Evolutionary conservation across 2,113 vertebrate species (phyloP), one percentile per base, ranked within the genome.

Genomic region (Elephas maximus): DNA sequence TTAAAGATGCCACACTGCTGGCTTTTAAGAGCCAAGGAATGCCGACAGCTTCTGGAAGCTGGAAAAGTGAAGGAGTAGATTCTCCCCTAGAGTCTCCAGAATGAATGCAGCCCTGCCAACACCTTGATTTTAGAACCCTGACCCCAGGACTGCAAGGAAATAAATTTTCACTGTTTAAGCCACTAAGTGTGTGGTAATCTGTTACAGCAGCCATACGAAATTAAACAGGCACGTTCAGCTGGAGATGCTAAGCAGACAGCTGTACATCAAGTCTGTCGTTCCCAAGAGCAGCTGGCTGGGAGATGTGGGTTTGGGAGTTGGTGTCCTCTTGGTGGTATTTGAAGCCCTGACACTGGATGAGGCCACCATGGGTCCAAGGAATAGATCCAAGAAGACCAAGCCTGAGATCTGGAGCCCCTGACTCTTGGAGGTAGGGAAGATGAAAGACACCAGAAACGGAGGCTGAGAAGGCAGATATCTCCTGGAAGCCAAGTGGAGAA

Each of bases 141-240:
- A 30, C 48, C 24, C 73, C 74, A 85, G 33, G 28, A 9, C 9
- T 0, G 14, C 23, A 24, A 62, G 26, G 80, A 30, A 14, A 51
- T 41, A 23, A 20, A 5, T 20, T 30, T 20, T 0, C 5, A 23
- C 3, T 23, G 2, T 20, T 33, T 41, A 51, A 45, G 67, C 28
- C 4, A 11, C 28, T 3, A 4, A 0, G 2, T 17, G 7, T 24
- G 2, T 11, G 51, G 7, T 12, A 11, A 1, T 53, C 69, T 90
- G 28, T 92, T 60, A 67, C 21, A 62, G 57, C 48, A 89, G n/a
- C 23, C 60, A 28, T 17, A 74, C 21, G 14, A 57, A 15, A 23
- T 2, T 1, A 6, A 1, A 24, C 9, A 17, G 26, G 44, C 2
- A 3, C 1, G 15, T 5, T 24, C 5, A 2, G 24, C 7, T 3